Base-by-base conservation (phyloP, 2,113 vertebrate genomes). In the Sander lucioperca region DNA sequence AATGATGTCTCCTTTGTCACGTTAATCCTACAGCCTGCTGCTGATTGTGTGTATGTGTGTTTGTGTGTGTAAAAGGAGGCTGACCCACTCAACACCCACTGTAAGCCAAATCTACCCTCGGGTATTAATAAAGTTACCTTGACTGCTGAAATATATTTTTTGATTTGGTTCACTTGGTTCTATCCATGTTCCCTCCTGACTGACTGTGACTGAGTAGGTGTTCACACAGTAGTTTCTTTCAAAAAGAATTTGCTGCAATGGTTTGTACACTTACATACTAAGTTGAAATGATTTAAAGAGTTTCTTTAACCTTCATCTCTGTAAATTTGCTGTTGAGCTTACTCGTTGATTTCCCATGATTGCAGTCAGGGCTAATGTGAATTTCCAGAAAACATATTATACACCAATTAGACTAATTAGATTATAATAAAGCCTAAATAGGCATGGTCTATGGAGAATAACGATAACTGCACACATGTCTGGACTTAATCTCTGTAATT, bases 81-180 rank as follows among this genome's bases (percentile, higher is more conserved):
- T 27, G 27, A 27, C 27, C 27, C 2, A 27, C 27, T 27, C 27
- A 27, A 27, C 27, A 27, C 27, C 27, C 27, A 27, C 27, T 27
- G 27, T 27, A 27, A 27, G 27, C 27, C 27, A 27, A 27, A 27
- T 27, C 27, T 27, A 27, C 27, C 27, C 27, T 27, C 2, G 27
- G 27, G 27, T 27, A 27, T 27, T 27, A 27, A 27, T 27, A 27
- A 27, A 27, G 27, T 27, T 27, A 27, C 27, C 27, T 27, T 27
- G 27, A 27, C 39, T 65, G 30, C 57, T 48, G 83, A 83, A 82
- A 63, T 68, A 50, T 50, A 45, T 69, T 74, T 76, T 59, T 77
- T 21, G 4, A 59, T 76, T 56, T 66, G 30, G 50, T 77, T 63
- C 30, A 8, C 57, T 79, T 65, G 50, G 73, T 80, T 85, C 57